Evolutionary conservation across 2,113 vertebrate species (phyloP).

Genomic region (Leptobrachium ailaonicum): DNA sequence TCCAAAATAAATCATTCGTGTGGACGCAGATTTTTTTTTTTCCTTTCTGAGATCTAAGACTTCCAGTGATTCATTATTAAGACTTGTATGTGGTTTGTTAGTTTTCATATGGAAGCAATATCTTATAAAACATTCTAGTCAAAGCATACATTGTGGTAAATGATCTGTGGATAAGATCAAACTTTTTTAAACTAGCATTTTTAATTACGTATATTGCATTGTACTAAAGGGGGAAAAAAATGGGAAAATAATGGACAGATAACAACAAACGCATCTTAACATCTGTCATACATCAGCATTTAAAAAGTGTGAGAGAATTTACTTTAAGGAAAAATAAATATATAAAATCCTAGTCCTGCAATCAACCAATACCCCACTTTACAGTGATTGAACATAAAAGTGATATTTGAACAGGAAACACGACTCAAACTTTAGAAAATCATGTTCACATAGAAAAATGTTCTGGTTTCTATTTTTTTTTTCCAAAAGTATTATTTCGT

Average conservation of each 20-base stretch:
- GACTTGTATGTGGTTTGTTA: conserved; percentile 39
- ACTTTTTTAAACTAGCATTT: conserved; percentile 28
- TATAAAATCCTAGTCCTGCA: conserved; percentile 2
- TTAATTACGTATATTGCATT: conserved; percentile 39
- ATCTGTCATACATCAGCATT: conserved; percentile 41
- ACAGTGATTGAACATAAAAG: conserved; percentile 12
- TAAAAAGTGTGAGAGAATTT: conserved; percentile 31
- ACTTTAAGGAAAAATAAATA: conserved; percentile 3
- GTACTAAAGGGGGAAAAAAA: conserved; percentile 18
- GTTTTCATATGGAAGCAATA: conserved; percentile 46
- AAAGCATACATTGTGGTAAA: conserved; percentile 41
- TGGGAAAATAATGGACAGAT: background rate
- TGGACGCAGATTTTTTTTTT: conserved; percentile 28
- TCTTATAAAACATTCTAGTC: conserved; percentile 13
- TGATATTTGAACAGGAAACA: conserved; percentile 12
- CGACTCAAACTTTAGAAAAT: background rate
- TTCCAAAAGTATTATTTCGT: background rate
- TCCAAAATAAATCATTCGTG: conserved; percentile 9
- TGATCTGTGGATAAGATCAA: conserved; percentile 24
- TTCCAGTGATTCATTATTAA: conserved; percentile 49
- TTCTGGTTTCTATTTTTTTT: conserved; percentile 3
- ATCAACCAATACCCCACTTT: background rate
- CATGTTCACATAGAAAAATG: background rate
- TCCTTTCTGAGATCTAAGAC: conserved; percentile 22
- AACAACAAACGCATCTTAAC: background rate